A percentile compares a stretch with the other conserved stretches of the same genome.
Evolutionary conservation across 2,797 vertebrate genomes (phyloP).

Genomic region (Lepus townsendii): DNA sequence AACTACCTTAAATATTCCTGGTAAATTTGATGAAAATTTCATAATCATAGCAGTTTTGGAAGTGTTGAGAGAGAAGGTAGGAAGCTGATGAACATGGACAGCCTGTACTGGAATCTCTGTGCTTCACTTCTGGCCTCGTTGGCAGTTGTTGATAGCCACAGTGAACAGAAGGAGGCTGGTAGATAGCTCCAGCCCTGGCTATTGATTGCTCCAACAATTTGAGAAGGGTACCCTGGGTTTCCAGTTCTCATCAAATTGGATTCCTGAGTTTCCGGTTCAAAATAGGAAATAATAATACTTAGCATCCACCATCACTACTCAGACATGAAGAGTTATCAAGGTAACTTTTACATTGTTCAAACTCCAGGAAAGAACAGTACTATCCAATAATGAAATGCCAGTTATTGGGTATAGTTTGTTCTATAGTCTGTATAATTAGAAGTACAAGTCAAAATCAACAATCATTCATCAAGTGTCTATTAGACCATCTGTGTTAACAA

Average conservation of each 20-base stretch:
- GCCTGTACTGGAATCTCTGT: not conserved
- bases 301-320: not conserved
- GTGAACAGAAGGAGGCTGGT: not conserved
- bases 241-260: not conserved
- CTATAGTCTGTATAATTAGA: slow-evolving; percentile 23
- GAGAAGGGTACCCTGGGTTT: not conserved
- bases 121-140: not conserved
- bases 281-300: slow-evolving; percentile 23
- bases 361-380: not conserved
- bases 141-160: not conserved
- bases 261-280: not conserved
- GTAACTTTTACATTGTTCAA: slow-evolving; percentile 19
- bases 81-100: not conserved
- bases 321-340: not conserved
- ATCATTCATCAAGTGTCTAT: not conserved
- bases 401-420: not conserved
- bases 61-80: not conserved
- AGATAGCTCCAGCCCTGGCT: not conserved
- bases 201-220: not conserved
- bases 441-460: not conserved
- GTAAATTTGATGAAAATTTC: not conserved
- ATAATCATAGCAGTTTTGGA: not conserved
- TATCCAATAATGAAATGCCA: not conserved
- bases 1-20: not conserved
- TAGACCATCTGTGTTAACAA: not conserved